These are phyloP conservation scores for Heliothis virescens DNA, from an alignment of 1,140 invertebrate species.

Conservation along the genomic window DNA sequence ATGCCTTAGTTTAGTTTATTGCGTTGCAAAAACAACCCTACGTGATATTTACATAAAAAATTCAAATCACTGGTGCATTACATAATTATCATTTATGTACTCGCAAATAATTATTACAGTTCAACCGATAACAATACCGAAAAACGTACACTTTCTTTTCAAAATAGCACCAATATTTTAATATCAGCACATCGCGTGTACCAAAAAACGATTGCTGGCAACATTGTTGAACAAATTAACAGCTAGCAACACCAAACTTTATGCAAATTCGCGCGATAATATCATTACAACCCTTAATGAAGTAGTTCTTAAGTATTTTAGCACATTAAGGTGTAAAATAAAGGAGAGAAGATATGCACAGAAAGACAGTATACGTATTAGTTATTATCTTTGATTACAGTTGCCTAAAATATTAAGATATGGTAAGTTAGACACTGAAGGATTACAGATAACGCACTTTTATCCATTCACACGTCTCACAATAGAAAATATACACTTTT, in stretches of 20 bases:
- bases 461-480: conserved; percentile 74
- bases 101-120: conserved; percentile 47
- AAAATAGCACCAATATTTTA: conserved; percentile 84
- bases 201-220: conserved; percentile 55
- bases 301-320: conserved; percentile 45
- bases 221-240: conserved; percentile 59
- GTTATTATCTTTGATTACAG: conserved; percentile 37
- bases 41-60: conserved; percentile 51
- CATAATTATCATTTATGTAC: conserved; percentile 36
- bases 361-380: conserved; percentile 40
- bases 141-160: conserved; percentile 68
- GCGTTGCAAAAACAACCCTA: conserved; percentile 59
- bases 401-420: conserved; percentile 58
- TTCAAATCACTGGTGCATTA: conserved; percentile 73
- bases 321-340: conserved; percentile 39
- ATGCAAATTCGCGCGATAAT: conserved; percentile 55
- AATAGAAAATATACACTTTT: conserved; percentile 79
- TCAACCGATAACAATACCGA: conserved; percentile 65
- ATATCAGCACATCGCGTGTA: conserved; percentile 73
- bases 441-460: conserved; percentile 67
- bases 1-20: conserved; percentile 54
- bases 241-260: conserved; percentile 63
- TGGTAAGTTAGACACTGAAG: conserved; percentile 69
- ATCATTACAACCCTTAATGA: conserved; percentile 37
- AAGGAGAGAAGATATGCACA: conserved; percentile 30